A percentile compares a stretch with the other conserved stretches of the same genome.
Conservation (phyloP, 2,888 invertebrate genomes). For the Cryptus viduatorius region DNA sequence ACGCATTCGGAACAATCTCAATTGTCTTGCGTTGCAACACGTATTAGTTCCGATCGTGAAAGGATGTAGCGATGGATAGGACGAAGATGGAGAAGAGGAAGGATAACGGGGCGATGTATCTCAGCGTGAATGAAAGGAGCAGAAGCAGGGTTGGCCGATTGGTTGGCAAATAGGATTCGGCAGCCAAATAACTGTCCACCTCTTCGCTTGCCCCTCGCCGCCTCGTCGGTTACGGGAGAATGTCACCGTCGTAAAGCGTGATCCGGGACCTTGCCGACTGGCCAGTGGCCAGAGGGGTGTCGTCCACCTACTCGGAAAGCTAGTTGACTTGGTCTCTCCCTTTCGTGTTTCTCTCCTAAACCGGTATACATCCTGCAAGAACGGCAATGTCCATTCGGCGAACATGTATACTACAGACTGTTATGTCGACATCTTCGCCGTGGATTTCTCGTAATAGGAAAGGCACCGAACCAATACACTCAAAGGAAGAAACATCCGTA, state of each 20-base stretch:
- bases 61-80: background rate
- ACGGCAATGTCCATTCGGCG: constrained; percentile 9
- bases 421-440: constrained; percentile 5
- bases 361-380: background rate
- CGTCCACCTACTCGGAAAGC: background rate
- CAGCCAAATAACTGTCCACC: constrained; percentile 74
- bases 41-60: background rate
- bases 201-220: background rate
- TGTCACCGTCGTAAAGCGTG: constrained; percentile 37
- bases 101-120: background rate
- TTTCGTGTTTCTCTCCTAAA: constrained; percentile 11
- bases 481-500: constrained; percentile 14
- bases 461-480: background rate
- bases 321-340: constrained; percentile 10
- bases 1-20: background rate
- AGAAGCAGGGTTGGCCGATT: constrained; percentile 75
- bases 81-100: background rate
- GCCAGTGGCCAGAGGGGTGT: constrained; percentile 28
- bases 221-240: constrained; percentile 26
- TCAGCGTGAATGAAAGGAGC: constrained; percentile 58
- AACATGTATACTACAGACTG: background rate
- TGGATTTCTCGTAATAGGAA: constrained; percentile 20
- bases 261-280: constrained; percentile 42
- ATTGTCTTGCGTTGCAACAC: background rate
- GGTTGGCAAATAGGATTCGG: constrained; percentile 79